Evolutionary conservation across 2,797 vertebrate species (phyloP), one percentile per base, ranked within the genome.

Genomic region (Toxotes lorentzi): DNA sequence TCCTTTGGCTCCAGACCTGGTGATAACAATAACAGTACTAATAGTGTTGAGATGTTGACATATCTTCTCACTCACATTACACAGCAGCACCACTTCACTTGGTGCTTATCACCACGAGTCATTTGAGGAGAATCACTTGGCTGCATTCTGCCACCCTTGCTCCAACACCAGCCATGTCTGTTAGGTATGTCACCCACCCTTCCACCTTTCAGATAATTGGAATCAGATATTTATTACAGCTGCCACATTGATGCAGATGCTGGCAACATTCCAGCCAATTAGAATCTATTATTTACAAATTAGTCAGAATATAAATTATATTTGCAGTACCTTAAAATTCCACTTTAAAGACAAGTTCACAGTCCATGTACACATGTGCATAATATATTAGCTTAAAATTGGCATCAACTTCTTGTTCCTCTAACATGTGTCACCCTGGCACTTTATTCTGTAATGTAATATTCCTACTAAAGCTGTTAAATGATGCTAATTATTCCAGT

Each of bases 191-290:
- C 54, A 41, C 8, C 32, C 71, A 60, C 16, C 41, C 17, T 19
- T 50, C 30, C 23, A 51, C 23, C 61, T 48, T 66, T 76, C 59
- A 58, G 38, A 27, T 57, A 60, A 69, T 68, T 60, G 57, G 17
- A 82, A 72, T 72, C 61, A 34, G 47, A 74, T 64, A 86, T 79
- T 58, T 76, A 70, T 82, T 67, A 70, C 41, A 78, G 9, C 57
- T 60, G 47, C 56, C 59, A 68, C 40, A 43, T 0, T n/a, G 53
- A 81, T 38, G 61, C 38, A 70, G 57, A 73, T 32, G 38, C 79
- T 81, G 69, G 53, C 27, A 61, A 73, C 34, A 38, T 14, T 73
- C 45, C 70, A 81, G 45, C 4, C 21, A 69, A 69, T 77, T 41
- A 41, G 7, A 77, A 74, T 73, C 27, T 70, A 64, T 83, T 61